phyloP scores from a whole-genome alignment of 1,140 invertebrate species.

The Lepidurus couesii region DNA sequence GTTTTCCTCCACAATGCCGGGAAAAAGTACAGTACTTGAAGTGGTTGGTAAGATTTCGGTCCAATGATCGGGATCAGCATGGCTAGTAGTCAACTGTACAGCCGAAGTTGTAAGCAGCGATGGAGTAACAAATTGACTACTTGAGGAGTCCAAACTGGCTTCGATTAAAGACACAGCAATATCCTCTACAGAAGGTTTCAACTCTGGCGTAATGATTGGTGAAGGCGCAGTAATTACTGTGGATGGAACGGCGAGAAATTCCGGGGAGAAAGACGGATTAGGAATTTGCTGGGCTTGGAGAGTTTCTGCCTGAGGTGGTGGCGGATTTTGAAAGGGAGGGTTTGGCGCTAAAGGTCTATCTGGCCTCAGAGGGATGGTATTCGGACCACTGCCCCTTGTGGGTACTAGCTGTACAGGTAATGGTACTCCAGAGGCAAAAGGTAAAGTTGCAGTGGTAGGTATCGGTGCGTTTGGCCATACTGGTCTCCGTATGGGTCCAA shows the following conservation, averaged over 20 bases:
- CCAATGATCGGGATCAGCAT: not conserved
- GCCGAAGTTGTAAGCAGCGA: not conserved
- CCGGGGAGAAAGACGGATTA: not conserved
- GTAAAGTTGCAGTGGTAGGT: constrained; percentile 61
- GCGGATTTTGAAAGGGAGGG: constrained; percentile 6
- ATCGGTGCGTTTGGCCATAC: constrained; percentile 52
- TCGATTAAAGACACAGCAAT: not conserved
- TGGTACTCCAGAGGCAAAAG: constrained; percentile 66
- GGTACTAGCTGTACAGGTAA: constrained; percentile 68
- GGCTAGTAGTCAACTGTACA: not conserved
- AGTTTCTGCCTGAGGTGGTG: not conserved
- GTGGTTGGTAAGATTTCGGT: not conserved
- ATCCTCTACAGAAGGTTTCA: not conserved
- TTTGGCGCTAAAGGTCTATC: constrained; percentile 12
- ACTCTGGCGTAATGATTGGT: not conserved
- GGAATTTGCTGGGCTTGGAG: not conserved
- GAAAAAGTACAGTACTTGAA: not conserved
- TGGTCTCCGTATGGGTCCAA: constrained; percentile 44
- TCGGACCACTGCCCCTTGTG: constrained; percentile 22
- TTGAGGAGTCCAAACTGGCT: not conserved
- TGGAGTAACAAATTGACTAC: not conserved
- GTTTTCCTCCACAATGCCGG: not conserved
- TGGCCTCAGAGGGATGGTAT: constrained; percentile 27
- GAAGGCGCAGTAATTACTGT: constrained; percentile 23
- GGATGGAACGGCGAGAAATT: not conserved